Percentiles rank a stretch among this genome's conserved stretches.
Evolutionary conservation across 2,113 vertebrate genomes (phyloP).

Genomic region (Aviceda subcristata): DNA sequence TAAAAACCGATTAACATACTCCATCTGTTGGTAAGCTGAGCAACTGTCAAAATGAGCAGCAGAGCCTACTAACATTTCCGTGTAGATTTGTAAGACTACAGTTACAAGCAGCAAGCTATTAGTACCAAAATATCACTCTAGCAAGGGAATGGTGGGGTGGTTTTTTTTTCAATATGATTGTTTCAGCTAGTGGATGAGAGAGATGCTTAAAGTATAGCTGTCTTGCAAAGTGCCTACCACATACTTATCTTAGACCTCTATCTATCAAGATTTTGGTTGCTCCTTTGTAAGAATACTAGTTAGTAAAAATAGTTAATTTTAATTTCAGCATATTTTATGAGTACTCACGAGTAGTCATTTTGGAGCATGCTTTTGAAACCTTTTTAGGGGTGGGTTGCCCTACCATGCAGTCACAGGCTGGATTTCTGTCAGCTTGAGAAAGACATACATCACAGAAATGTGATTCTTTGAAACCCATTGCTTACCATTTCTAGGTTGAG

Average conservation of each 20-base stretch:
- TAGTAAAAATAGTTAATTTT: not conserved
- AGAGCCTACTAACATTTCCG: not conserved
- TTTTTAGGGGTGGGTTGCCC: not conserved
- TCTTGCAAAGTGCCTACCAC: not conserved
- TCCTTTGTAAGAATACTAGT: not conserved
- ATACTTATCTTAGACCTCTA: not conserved
- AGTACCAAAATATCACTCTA: not conserved
- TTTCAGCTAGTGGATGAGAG: not conserved
- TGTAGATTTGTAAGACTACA: not conserved
- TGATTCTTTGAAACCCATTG: fast-evolving
- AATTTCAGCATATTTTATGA: fast-evolving
- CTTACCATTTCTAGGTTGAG: not conserved
- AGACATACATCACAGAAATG: fast-evolving
- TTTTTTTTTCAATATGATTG: fast-evolving
- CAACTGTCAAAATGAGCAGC: not conserved
- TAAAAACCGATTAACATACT: not conserved
- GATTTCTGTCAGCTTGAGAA: not conserved
- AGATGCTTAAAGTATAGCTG: fast-evolving
- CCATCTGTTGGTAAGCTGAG: conserved; percentile 44
- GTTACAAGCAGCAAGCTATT: not conserved
- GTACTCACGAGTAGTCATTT: fast-evolving
- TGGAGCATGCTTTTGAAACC: not conserved
- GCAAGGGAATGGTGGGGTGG: not conserved
- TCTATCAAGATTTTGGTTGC: not conserved
- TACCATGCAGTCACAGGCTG: not conserved